phyloP scores from a whole-genome alignment of 2,113 vertebrate species.

The Cheilinus undulatus region DNA sequence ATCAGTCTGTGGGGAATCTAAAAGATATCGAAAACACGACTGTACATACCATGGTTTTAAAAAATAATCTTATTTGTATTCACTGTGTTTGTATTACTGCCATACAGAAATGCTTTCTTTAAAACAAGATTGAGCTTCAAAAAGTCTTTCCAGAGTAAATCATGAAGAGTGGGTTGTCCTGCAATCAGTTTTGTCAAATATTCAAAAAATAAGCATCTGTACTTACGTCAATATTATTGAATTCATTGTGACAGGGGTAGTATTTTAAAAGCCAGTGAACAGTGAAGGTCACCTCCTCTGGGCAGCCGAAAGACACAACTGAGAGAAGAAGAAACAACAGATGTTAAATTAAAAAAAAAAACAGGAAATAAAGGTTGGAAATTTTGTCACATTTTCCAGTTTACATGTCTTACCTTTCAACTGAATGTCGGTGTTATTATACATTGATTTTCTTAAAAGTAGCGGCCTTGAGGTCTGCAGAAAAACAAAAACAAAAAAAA shows the following conservation, averaged over 20 bases:
- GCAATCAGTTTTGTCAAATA: too few species aligned
- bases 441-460: conserved; percentile 88
- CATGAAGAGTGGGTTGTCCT: too few species aligned
- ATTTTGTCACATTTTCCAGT: neutral
- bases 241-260: conserved; percentile 88
- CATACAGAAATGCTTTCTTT: too few species aligned
- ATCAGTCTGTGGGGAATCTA: too few species aligned
- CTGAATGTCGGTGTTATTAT: conserved; percentile 86
- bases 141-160: too few species aligned
- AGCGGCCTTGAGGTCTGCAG: conserved; percentile 85
- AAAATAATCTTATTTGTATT: too few species aligned
- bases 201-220: neutral
- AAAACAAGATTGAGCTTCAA: too few species aligned
- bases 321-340: conserved; percentile 39
- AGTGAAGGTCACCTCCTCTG: conserved; percentile 79
- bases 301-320: conserved; percentile 85
- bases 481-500: neutral
- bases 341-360: neutral
- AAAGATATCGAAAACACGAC: too few species aligned
- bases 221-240: conserved; percentile 88
- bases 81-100: too few species aligned
- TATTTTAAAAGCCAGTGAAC: conserved; percentile 88
- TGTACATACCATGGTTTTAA: too few species aligned
- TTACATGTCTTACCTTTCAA: conserved; percentile 82
- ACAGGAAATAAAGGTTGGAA: neutral